A percentile compares a stretch with the other conserved stretches of the same genome.
phyloP scores from a whole-genome alignment of 2,888 invertebrate genomes.

The Parascotia fuliginaria region DNA sequence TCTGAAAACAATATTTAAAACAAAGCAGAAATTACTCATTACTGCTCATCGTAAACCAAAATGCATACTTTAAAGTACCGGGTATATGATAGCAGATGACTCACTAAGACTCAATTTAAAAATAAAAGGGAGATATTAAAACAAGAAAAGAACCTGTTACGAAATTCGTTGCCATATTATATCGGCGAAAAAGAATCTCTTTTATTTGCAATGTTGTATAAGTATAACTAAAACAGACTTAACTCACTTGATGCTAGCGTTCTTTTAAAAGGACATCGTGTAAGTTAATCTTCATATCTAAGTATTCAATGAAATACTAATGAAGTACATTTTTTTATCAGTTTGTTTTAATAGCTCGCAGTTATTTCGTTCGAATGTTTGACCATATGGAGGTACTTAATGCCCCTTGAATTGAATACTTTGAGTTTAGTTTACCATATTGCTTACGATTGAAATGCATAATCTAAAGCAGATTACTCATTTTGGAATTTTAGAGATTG shows the following conservation, averaged over 20 bases:
- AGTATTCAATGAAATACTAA: constrained; percentile 38
- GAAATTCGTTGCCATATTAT: no score
- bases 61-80: constrained; percentile 26
- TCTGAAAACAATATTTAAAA: constrained; percentile 12
- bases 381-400: neutral
- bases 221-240: no score
- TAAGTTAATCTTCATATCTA: constrained; percentile 18
- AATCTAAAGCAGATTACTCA: neutral
- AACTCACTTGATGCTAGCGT: no score
- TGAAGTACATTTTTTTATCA: constrained; percentile 31
- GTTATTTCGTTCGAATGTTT: constrained; percentile 9
- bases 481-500: neutral
- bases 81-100: constrained; percentile 36
- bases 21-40: constrained; percentile 30
- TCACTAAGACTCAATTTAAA: constrained; percentile 32
- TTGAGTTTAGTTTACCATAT: constrained; percentile 7
- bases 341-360: constrained; percentile 20
- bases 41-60: constrained; percentile 37
- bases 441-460: neutral
- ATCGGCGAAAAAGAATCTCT: constrained; percentile 7
- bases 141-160: no score
- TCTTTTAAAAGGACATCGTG: no score
- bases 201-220: no score
- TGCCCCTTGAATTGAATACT: constrained; percentile 10
- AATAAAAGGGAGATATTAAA: constrained; percentile 27